Conservation (phyloP, 1,140 invertebrate genomes). For the Apis cerana region DNA sequence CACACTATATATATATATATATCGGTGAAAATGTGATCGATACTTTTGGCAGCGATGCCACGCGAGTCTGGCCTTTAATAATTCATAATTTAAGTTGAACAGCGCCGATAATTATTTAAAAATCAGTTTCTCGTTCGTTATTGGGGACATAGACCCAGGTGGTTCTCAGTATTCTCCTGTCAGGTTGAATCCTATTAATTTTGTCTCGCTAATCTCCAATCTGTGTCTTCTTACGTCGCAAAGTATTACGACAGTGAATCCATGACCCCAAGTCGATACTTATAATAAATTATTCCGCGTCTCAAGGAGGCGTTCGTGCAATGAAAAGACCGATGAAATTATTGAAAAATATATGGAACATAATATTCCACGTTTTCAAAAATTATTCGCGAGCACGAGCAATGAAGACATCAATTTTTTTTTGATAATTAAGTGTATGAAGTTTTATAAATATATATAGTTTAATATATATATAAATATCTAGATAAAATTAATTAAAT, state of each 20-base stretch:
- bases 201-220: slow-evolving; percentile 76
- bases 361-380: background rate
- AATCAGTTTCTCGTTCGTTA: slow-evolving; percentile 46
- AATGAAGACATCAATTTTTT: too few relatives aligned
- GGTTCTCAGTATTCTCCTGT: slow-evolving; percentile 68
- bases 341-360: background rate
- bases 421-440: too few relatives aligned
- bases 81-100: slow-evolving; percentile 45
- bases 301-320: background rate
- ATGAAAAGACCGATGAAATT: background rate
- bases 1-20: too few relatives aligned
- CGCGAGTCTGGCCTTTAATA: slow-evolving; percentile 37
- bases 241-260: slow-evolving; percentile 59
- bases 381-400: too few relatives aligned
- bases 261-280: slow-evolving; percentile 54
- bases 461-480: too few relatives aligned
- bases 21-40: slow-evolving; percentile 30
- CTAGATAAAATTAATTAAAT: too few relatives aligned
- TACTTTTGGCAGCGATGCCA: slow-evolving; percentile 40
- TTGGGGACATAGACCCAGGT: slow-evolving; percentile 60
- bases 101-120: slow-evolving; percentile 59
- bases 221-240: slow-evolving; percentile 70
- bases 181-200: slow-evolving; percentile 74
- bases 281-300: slow-evolving; percentile 50
- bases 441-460: too few relatives aligned